Conservation (phyloP, 2,113 vertebrate genomes). For the Rhagologus leucostigma region DNA sequence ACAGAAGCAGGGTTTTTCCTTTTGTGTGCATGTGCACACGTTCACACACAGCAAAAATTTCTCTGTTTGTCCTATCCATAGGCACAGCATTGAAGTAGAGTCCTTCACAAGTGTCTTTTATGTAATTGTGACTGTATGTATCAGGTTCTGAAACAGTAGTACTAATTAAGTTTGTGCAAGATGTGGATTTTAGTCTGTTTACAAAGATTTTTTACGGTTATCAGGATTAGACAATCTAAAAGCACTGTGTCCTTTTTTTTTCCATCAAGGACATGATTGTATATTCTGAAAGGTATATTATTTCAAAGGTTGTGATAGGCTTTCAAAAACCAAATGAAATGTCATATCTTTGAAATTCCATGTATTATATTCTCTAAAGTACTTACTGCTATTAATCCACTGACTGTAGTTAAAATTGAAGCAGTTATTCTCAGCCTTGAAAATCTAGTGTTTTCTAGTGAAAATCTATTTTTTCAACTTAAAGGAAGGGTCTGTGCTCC, state of each 20-base stretch:
- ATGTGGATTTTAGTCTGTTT: not conserved
- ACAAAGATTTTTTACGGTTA: not conserved
- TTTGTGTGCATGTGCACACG: accelerated
- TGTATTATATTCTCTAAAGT: not conserved
- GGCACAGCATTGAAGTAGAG: accelerated
- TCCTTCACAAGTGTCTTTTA: not conserved
- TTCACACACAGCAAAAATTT: not conserved
- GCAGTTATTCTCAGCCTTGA: not conserved
- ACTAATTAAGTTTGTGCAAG: not conserved
- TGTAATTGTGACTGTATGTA: not conserved
- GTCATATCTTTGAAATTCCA: not conserved
- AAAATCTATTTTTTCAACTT: not conserved
- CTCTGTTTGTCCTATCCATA: not conserved
- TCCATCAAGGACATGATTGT: not conserved
- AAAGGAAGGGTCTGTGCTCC: not conserved
- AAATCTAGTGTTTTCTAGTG: not conserved
- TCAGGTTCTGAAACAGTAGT: not conserved
- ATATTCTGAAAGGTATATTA: not conserved
- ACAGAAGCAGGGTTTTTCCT: not conserved
- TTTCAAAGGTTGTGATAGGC: not conserved
- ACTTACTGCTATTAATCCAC: not conserved
- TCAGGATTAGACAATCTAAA: not conserved
- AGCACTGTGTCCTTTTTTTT: not conserved
- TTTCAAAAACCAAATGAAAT: not conserved
- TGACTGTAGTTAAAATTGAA: not conserved